Evolutionary conservation across 2,797 vertebrate species (phyloP).

Genomic region (Echeneis naucrates): DNA sequence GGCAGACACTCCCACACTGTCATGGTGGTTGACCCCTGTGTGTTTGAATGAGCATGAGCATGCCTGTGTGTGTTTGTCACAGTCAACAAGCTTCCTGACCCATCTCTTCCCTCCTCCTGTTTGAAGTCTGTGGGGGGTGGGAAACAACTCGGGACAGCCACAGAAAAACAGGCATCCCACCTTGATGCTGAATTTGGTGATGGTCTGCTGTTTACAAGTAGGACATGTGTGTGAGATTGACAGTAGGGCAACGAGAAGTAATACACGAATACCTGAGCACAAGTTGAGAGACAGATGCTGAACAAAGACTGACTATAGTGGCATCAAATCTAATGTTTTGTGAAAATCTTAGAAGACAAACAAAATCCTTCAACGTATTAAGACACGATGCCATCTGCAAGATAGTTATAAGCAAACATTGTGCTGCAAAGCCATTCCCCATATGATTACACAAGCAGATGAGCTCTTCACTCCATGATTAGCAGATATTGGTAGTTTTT

Average conservation of each 20-base stretch:
- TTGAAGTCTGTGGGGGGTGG: slow-evolving; percentile 57
- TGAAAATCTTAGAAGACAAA: background rate
- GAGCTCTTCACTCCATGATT: slow-evolving; percentile 42
- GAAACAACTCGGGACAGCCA: slow-evolving; percentile 37
- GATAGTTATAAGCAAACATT: slow-evolving; percentile 7
- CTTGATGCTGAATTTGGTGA: slow-evolving; percentile 78
- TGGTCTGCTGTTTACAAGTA: slow-evolving; percentile 72
- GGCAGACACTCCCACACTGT: slow-evolving; percentile 56
- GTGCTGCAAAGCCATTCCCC: slow-evolving; percentile 24
- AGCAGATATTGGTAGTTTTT: slow-evolving; percentile 45
- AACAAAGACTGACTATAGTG: background rate
- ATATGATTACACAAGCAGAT: slow-evolving; percentile 45
- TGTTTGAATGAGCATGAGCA: slow-evolving; percentile 38
- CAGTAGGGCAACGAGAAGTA: slow-evolving; percentile 42
- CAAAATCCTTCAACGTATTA: background rate
- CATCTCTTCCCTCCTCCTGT: slow-evolving; percentile 39
- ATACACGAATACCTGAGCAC: slow-evolving; percentile 33
- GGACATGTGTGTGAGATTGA: slow-evolving; percentile 64
- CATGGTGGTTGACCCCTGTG: slow-evolving; percentile 63
- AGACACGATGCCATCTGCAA: background rate
- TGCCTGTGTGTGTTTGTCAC: slow-evolving; percentile 54
- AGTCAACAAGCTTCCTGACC: slow-evolving; percentile 57
- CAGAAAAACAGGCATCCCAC: slow-evolving; percentile 71
- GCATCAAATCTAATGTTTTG: background rate
- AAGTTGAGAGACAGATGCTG: slow-evolving; percentile 9